Conservation (phyloP, 1,140 invertebrate genomes). For the Orchestia grillus region DNA sequence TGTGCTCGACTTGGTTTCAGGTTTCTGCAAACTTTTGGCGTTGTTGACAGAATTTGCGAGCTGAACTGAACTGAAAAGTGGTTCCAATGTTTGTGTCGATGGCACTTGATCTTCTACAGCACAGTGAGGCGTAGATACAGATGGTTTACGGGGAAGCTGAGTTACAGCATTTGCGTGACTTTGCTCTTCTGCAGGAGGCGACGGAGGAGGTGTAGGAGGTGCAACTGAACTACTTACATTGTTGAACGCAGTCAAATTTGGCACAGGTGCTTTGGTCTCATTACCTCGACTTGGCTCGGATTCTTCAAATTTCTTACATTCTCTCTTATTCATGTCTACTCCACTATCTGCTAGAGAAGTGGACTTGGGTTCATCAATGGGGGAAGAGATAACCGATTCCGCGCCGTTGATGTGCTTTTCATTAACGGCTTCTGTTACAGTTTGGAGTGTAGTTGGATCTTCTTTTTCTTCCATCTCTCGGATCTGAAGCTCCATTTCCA, state of each 20-base stretch:
- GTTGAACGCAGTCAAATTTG: background rate
- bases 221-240: background rate
- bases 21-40: background rate
- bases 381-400: background rate
- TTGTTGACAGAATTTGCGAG: slow-evolving; percentile 1
- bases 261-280: background rate
- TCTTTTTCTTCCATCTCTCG: slow-evolving; percentile 63
- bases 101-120: background rate
- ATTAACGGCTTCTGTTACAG: slow-evolving; percentile 13
- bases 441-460: slow-evolving; percentile 3
- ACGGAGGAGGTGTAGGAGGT: slow-evolving; percentile 23
- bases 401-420: background rate
- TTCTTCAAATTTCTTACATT: background rate
- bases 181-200: slow-evolving; percentile 17
- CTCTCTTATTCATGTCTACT: background rate
- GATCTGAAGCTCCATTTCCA: slow-evolving; percentile 66
- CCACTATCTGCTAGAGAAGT: background rate
- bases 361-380: background rate
- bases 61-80: background rate
- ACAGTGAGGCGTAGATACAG: background rate
- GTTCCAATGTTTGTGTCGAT: background rate
- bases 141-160: background rate
- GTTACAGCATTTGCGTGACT: background rate
- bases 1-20: background rate
- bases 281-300: background rate